phyloP scores from a whole-genome alignment of 2,888 invertebrate species.

The Baccha elongata region DNA sequence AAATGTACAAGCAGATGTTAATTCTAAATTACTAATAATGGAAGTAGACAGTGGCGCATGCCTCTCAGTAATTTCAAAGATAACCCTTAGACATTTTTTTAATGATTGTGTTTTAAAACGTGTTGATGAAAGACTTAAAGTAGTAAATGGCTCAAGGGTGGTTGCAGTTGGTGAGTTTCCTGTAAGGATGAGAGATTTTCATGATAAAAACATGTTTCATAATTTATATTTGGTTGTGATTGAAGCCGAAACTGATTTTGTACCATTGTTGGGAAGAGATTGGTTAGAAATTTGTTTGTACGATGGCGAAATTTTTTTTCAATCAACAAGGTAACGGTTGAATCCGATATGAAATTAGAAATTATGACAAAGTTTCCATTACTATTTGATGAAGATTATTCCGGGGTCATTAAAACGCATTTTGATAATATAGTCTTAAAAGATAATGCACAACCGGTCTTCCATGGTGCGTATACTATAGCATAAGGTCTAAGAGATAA shows the following conservation, averaged over 20 bases:
- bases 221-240: slow-evolving; percentile 22
- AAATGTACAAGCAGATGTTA: too few species aligned
- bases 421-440: not conserved
- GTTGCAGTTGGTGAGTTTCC: slow-evolving; percentile 8
- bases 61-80: slow-evolving; percentile 12
- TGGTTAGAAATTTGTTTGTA: not conserved
- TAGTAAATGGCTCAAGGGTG: slow-evolving; percentile 13
- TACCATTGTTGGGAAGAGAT: slow-evolving; percentile 3
- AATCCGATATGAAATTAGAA: not conserved
- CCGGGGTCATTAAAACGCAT: slow-evolving; percentile 17
- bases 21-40: too few species aligned
- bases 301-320: slow-evolving; percentile 1
- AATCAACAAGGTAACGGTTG: too few species aligned
- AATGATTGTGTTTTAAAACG: too few species aligned
- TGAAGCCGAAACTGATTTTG: slow-evolving; percentile 10
- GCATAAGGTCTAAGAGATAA: slow-evolving; percentile 13
- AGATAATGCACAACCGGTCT: not conserved
- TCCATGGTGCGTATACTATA: too few species aligned
- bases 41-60: too few species aligned
- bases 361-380: not conserved
- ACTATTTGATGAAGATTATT: slow-evolving; percentile 17
- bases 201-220: not conserved
- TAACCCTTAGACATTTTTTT: slow-evolving; percentile 1
- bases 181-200: slow-evolving; percentile 19
- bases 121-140: too few species aligned